A percentile compares a stretch with the other conserved stretches of the same genome.
These are phyloP conservation scores for Cuculus canorus DNA, from an alignment of 2,797 vertebrate species.

Conservation along the genomic window DNA sequence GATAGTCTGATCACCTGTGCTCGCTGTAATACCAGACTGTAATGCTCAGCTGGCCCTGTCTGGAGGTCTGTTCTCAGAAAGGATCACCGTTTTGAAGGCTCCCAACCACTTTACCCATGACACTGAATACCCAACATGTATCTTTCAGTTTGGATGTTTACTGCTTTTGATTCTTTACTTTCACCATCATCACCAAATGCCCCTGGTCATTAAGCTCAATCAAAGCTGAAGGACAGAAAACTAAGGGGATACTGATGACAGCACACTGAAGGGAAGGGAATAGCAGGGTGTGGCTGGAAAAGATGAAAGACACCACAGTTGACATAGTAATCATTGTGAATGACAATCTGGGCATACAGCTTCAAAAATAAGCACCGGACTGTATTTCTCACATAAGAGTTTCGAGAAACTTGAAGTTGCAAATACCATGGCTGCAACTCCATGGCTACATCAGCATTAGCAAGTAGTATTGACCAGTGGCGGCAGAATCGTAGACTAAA, in stretches of 20 bases:
- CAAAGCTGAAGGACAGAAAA: background rate
- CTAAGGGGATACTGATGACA: background rate
- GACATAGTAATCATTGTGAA: background rate
- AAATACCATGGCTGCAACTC: background rate
- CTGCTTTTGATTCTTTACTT: background rate
- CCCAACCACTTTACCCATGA: background rate
- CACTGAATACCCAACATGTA: background rate
- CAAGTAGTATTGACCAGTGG: background rate
- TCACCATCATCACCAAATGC: background rate
- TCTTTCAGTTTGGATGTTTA: background rate
- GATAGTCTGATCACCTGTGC: background rate
- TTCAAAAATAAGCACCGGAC: background rate
- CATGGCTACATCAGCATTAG: background rate
- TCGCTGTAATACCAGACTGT: fast-evolving
- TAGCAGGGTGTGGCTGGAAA: background rate
- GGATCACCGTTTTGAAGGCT: background rate
- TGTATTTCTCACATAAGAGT: background rate
- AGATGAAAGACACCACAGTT: background rate
- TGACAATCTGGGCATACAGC: background rate
- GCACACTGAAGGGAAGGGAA: background rate
- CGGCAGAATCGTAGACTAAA: background rate
- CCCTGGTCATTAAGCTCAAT: background rate
- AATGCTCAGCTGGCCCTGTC: background rate
- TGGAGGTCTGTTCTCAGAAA: background rate
- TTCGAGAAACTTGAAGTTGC: background rate